These are phyloP conservation scores for Synchiropus splendidus DNA, from an alignment of 2,113 vertebrate genomes.

Conservation along the genomic window DNA sequence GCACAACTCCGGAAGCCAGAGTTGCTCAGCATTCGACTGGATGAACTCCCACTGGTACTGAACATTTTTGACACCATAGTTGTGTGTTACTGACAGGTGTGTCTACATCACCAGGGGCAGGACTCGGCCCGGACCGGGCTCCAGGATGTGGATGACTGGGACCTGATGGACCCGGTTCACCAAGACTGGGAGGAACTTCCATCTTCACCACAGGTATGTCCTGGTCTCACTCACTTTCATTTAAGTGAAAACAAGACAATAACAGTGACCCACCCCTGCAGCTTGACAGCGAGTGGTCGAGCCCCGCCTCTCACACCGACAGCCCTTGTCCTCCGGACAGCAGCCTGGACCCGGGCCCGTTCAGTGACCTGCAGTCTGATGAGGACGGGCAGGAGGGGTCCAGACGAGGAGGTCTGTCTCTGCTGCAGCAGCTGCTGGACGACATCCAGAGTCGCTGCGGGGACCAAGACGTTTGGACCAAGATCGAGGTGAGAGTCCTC, in stretches of 20 bases:
- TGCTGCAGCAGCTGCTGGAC: constrained; percentile 81
- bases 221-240: not conserved
- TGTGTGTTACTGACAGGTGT: not conserved
- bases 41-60: constrained; percentile 69
- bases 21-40: constrained; percentile 83
- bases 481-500: constrained; percentile 79
- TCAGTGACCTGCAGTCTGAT: constrained; percentile 84
- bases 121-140: constrained; percentile 62
- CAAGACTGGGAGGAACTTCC: constrained; percentile 46
- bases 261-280: constrained; percentile 11
- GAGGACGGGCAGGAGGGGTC: constrained; percentile 68
- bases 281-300: constrained; percentile 66
- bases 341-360: constrained; percentile 83
- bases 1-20: constrained; percentile 88
- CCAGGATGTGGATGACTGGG: constrained; percentile 94
- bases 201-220: constrained; percentile 19
- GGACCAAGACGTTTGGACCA: constrained; percentile 81
- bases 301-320: constrained; percentile 85
- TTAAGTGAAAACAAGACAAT: too few species aligned
- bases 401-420: constrained; percentile 1
- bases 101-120: not conserved
- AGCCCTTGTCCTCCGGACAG: constrained; percentile 79
- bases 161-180: constrained; percentile 83
- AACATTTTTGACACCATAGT: too few species aligned
- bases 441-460: constrained; percentile 84